These are phyloP conservation scores for Misgurnus anguillicaudatus DNA, from an alignment of 2,113 vertebrate species.

Conservation along the genomic window DNA sequence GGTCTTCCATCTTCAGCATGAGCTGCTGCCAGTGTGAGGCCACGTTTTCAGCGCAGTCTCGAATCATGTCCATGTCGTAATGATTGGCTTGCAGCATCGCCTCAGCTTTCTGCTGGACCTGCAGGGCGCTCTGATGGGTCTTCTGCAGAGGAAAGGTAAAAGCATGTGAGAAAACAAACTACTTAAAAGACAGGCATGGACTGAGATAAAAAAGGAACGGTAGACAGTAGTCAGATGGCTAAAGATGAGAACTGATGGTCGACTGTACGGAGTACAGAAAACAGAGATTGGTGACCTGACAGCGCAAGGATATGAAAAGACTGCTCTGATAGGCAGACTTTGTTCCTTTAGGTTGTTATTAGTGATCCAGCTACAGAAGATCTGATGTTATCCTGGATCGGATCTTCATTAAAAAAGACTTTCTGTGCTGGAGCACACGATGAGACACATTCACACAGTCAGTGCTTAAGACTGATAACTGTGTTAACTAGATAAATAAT, in stretches of 20 bases:
- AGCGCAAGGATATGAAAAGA: slow-evolving; percentile 36
- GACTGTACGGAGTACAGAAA: background rate
- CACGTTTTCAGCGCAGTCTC: slow-evolving; percentile 96
- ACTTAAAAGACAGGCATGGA: background rate
- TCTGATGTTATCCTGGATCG: slow-evolving; percentile 38
- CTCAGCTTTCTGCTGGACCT: slow-evolving; percentile 99
- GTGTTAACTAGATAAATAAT: too few relatives aligned
- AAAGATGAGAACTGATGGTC: background rate
- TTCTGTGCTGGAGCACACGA: background rate
- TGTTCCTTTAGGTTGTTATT: slow-evolving; percentile 22
- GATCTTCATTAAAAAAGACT: slow-evolving; percentile 26
- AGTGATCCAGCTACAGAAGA: background rate
- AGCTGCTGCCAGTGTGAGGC: slow-evolving; percentile 98
- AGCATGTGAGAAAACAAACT: slow-evolving; percentile 28
- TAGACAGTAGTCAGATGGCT: background rate
- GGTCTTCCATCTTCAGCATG: slow-evolving; percentile 99
- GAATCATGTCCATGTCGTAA: slow-evolving; percentile 97
- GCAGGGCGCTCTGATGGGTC: slow-evolving; percentile 97
- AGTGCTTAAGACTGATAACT: background rate
- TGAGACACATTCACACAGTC: background rate
- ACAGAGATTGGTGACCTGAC: background rate
- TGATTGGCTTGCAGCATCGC: slow-evolving; percentile 95
- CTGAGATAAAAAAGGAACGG: background rate
- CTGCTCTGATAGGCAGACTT: slow-evolving; percentile 16
- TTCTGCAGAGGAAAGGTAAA: slow-evolving; percentile 74